Percentiles rank a stretch among this genome's conserved stretches.
phyloP scores from a whole-genome alignment of 2,888 invertebrate species.

The Diogma glabrata region DNA sequence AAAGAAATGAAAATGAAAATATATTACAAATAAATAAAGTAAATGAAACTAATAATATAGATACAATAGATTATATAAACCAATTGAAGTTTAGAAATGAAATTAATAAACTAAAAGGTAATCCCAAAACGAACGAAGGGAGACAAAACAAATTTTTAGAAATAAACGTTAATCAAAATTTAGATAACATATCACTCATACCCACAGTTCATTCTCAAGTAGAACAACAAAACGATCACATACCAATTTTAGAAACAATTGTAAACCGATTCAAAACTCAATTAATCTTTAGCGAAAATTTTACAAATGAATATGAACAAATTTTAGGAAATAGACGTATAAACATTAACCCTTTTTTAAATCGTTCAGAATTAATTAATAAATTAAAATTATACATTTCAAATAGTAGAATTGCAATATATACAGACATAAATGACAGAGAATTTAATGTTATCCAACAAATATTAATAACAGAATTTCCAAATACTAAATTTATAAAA shows the following conservation, averaged over 20 bases:
- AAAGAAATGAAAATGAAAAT: no score
- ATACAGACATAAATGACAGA: neutral
- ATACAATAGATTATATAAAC: no score
- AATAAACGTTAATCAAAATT: neutral
- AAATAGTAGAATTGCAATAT: neutral
- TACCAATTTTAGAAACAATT: neutral
- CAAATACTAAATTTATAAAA: neutral
- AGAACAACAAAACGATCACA: neutral
- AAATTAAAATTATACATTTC: neutral
- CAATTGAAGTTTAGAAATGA: no score
- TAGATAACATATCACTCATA: neutral
- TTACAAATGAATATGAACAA: neutral
- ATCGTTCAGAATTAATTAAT: neutral
- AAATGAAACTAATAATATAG: no score
- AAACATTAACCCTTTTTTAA: neutral
- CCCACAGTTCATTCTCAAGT: neutral
- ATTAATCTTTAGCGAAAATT: neutral
- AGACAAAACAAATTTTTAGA: neutral
- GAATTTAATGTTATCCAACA: neutral
- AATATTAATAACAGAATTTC: neutral
- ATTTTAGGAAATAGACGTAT: neutral
- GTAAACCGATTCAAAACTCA: neutral
- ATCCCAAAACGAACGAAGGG: neutral
- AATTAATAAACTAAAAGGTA: no score
- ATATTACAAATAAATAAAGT: no score